Percentiles rank a stretch among this genome's conserved stretches.
phyloP scores from a whole-genome alignment of 2,797 vertebrate species.

The Cryptoblepharus egeriae region DNA sequence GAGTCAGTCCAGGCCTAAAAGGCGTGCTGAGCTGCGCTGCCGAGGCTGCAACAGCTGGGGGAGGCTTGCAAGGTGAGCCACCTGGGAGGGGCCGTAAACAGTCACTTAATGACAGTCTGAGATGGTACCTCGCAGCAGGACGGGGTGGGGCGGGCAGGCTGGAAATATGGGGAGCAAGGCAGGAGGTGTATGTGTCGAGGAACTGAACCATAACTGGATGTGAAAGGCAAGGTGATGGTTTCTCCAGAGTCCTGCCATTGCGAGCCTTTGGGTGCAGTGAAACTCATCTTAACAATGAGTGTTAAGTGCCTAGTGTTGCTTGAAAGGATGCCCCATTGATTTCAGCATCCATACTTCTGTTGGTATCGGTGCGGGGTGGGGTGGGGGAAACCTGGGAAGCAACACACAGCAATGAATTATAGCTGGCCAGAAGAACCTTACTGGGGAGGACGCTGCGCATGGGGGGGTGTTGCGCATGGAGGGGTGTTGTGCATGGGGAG shows the following conservation, averaged over 20 bases:
- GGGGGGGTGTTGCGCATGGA: too few relatives aligned
- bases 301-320: too few relatives aligned
- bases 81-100: neutral
- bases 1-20: neutral
- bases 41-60: neutral
- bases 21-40: neutral
- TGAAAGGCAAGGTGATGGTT: neutral
- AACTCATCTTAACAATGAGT: neutral
- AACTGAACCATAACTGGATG: neutral
- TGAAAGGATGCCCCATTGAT: too few relatives aligned
- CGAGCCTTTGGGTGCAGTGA: neutral
- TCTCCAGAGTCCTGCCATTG: too few relatives aligned
- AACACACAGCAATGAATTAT: too few relatives aligned
- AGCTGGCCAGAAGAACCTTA: too few relatives aligned
- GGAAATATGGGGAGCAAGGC: neutral
- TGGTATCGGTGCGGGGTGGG: too few relatives aligned
- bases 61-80: conserved; percentile 16
- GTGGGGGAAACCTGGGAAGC: too few relatives aligned
- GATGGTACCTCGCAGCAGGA: neutral
- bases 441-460: too few relatives aligned
- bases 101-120: conserved; percentile 1
- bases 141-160: neutral
- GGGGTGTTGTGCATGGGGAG: too few relatives aligned
- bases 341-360: too few relatives aligned
- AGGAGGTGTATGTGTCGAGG: neutral